Evolutionary conservation across 2,113 vertebrate genomes (phyloP).

Genomic region (Malurus alboscapulatus): DNA sequence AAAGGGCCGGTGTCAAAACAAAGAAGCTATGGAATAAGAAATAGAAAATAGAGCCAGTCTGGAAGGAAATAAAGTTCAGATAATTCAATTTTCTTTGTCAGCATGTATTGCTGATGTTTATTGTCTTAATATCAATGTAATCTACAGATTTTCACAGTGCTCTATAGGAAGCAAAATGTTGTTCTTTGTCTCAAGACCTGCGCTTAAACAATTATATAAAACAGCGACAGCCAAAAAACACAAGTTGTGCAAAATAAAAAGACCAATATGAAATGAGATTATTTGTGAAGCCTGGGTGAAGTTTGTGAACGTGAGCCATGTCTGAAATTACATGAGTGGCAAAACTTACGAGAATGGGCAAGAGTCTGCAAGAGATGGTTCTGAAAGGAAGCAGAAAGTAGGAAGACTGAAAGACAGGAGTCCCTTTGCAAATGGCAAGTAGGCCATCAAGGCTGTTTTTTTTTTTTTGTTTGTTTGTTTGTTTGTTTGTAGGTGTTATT

Average conservation of each 20-base stretch:
- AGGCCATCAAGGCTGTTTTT: fast-evolving
- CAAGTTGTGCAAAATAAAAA: background rate
- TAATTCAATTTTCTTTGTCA: background rate
- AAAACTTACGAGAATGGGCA: background rate
- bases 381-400: background rate
- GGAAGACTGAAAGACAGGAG: background rate
- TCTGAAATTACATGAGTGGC: background rate
- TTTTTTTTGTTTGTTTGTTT: too few relatives aligned
- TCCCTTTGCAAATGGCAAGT: background rate
- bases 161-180: background rate
- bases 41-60: background rate
- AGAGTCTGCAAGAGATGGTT: background rate
- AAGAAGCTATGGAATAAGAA: background rate
- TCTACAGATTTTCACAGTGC: background rate
- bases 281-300: background rate
- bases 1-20: background rate
- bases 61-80: background rate
- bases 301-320: background rate
- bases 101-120: background rate
- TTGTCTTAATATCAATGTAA: background rate
- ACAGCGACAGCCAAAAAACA: background rate
- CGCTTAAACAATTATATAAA: background rate
- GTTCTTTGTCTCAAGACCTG: background rate
- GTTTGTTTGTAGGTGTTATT: fast-evolving
- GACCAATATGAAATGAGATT: background rate